Percentiles rank a stretch among this genome's conserved stretches.
Evolutionary conservation across 1,140 invertebrate genomes (phyloP).

Genomic region (Rhagoletis pomonella): DNA sequence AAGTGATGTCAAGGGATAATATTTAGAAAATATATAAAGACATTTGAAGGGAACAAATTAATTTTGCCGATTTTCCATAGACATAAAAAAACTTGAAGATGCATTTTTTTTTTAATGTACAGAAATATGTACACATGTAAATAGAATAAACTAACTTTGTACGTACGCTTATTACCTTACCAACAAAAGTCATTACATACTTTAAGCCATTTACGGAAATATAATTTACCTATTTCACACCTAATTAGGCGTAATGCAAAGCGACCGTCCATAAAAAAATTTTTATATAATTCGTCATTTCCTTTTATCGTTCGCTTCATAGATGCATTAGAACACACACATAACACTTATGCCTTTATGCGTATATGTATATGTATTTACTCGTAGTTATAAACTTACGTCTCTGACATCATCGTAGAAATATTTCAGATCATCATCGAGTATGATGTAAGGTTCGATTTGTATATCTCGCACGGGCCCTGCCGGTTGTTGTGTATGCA

Average conservation of each 20-base stretch:
- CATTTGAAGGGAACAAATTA: no score
- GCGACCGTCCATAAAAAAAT: no score
- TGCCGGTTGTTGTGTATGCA: constrained; percentile 81
- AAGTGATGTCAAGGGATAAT: no score
- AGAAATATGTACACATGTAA: no score
- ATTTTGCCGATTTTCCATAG: no score
- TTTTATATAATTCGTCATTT: not conserved
- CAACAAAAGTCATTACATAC: no score
- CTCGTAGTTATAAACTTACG: constrained; percentile 76
- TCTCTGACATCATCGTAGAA: constrained; percentile 88
- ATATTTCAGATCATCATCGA: constrained; percentile 89
- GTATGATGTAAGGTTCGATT: constrained; percentile 88
- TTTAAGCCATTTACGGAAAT: not conserved
- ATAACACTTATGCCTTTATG: not conserved
- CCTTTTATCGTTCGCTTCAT: not conserved
- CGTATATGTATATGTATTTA: constrained; percentile 1
- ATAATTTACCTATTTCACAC: not conserved
- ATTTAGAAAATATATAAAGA: no score
- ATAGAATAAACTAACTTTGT: no score
- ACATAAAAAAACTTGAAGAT: no score
- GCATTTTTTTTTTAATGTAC: no score
- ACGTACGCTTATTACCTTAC: no score
- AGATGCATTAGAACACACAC: not conserved
- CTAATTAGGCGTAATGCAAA: not conserved
- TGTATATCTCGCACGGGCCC: constrained; percentile 85